These are phyloP conservation scores for Poecilia latipinna DNA, from an alignment of 2,113 vertebrate genomes.

Conservation along the genomic window DNA sequence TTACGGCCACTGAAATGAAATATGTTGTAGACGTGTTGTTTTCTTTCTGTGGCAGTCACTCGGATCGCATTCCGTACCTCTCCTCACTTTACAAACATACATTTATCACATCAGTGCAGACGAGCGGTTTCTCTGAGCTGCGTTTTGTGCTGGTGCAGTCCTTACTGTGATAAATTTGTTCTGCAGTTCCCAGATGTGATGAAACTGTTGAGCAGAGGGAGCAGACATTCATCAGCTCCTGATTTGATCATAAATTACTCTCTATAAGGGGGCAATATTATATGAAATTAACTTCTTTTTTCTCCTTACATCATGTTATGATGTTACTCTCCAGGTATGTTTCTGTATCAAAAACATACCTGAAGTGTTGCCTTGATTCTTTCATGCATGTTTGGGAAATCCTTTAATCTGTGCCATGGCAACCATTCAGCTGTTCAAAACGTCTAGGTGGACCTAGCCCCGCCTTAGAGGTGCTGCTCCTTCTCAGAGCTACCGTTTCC, in stretches of 20 bases:
- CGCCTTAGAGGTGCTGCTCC: too few species aligned
- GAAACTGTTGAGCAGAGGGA: background rate
- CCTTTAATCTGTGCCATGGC: too few species aligned
- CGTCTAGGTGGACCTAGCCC: too few species aligned
- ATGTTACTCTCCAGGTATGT: too few species aligned
- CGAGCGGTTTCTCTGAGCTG: constrained; percentile 23
- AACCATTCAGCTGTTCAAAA: too few species aligned
- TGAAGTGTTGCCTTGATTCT: too few species aligned
- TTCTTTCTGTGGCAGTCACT: constrained; percentile 22
- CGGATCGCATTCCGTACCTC: constrained; percentile 54
- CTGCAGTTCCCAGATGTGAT: background rate
- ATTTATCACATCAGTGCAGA: constrained; percentile 58
- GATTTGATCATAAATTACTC: background rate
- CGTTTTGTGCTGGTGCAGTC: background rate
- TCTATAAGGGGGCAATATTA: too few species aligned
- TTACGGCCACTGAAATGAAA: constrained; percentile 6
- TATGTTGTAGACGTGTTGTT: constrained; percentile 21
- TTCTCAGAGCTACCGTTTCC: too few species aligned
- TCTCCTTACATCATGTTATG: too few species aligned
- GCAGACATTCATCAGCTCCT: background rate
- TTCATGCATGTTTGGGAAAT: too few species aligned
- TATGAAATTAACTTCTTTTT: too few species aligned
- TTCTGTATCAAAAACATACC: too few species aligned
- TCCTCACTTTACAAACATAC: constrained; percentile 58
- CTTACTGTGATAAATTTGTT: background rate